Evolutionary conservation across 2,113 vertebrate species (phyloP), one percentile per base, ranked within the genome.

Genomic region (Hippocampus comes): DNA sequence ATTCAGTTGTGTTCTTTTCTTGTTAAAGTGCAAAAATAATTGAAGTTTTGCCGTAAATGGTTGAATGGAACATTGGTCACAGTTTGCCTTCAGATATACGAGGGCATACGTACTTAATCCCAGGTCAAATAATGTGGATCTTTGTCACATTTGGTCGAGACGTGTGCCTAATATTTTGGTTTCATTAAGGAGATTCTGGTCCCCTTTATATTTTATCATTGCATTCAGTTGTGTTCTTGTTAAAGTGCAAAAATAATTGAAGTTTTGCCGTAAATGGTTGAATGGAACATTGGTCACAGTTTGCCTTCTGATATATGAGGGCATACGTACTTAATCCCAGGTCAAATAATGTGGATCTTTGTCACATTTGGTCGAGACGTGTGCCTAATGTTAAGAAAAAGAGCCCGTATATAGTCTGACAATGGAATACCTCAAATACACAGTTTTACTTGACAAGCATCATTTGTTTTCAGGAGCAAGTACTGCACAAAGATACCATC

Each of bases 401-500:
- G 15, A 49, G 48, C 17, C 14, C 6, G 17, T 49, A 18, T 15
- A 17, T 49, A 49, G 1, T 17, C 1, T 21, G 14, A 55, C 53
- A 55, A 20, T 55, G 53, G 53, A n/a, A 55, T 55, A 3, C 49
- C 49, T 14, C 6, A 34, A 65, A 43, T 38, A 3, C 4, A 23
- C 41, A 42, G 43, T 67, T 49, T 51, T 18, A 48, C 43, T 67
- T 46, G 4, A 25, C 23, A 38, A 42, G 6, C 11, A 11, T 25
- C 41, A 43, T 83, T 14, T 83, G 23, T 82, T 78, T 82, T 38
- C 74, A 92, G 98, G 96, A 92, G 92, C 94, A 71, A 95, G 94
- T 86, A 93, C 92, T 84, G 91, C 95, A 88, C 96, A 98, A 76
- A 93, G 96, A 55, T 97, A 95, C 87, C 96, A 98, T 86, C 97